phyloP scores from a whole-genome alignment of 2,113 vertebrate species.

The Lophochroa leadbeateri region DNA sequence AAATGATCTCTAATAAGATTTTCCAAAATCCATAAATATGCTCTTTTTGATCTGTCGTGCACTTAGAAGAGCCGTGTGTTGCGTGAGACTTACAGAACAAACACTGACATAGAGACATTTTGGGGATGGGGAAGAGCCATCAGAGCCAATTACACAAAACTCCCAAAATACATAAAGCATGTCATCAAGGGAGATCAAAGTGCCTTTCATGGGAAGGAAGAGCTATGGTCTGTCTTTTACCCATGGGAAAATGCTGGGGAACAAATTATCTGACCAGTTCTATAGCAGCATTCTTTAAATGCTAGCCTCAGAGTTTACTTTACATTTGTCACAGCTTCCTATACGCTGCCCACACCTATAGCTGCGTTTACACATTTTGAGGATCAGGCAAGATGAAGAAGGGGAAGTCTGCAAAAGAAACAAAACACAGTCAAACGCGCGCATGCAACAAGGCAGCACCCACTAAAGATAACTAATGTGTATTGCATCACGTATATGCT shows the following conservation, averaged over 20 bases:
- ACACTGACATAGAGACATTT: not conserved
- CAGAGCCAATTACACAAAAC: not conserved
- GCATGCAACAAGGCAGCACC: not conserved
- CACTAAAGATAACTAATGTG: rapidly evolving
- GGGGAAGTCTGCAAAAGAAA: not conserved
- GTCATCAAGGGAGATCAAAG: slow-evolving; percentile 57
- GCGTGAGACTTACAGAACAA: not conserved
- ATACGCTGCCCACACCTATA: not conserved
- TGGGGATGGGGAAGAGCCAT: not conserved
- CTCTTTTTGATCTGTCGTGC: not conserved
- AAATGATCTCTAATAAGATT: not conserved
- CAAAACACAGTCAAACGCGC: rapidly evolving
- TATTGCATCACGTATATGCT: not conserved
- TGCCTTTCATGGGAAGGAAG: slow-evolving; percentile 46
- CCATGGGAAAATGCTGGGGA: slow-evolving; percentile 26
- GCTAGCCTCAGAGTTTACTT: not conserved
- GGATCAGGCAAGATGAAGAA: not conserved
- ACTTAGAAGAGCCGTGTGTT: not conserved
- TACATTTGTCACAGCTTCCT: not conserved
- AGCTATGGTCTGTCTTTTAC: slow-evolving; percentile 1
- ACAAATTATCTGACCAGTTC: slow-evolving; percentile 3
- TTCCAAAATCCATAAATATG: slow-evolving; percentile 14
- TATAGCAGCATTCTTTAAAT: not conserved
- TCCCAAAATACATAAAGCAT: slow-evolving; percentile 30
- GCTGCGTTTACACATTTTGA: not conserved